Evolutionary conservation across 2,797 vertebrate species (phyloP), one percentile per base, ranked within the genome.

Genomic region (Setipinna tenuifilis): DNA sequence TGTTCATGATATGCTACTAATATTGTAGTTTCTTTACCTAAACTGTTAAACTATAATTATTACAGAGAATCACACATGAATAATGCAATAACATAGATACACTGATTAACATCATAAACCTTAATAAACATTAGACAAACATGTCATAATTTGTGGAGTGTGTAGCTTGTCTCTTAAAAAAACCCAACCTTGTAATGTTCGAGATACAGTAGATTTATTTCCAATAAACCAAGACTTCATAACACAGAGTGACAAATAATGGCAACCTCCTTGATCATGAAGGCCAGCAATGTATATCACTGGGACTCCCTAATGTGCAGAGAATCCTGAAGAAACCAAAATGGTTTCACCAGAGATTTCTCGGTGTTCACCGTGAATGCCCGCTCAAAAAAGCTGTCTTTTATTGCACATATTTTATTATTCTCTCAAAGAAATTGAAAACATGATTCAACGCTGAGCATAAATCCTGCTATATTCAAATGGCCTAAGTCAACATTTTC

Each of bases 391-490:
- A 78, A 19, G 35, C 35, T 2, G 17, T 44, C 19, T 78, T 78
- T 78, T 78, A 78, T 78, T 44, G 35, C 71, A 78, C 71, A 78
- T 78, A 78, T 78, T 78, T 78, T 68, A 81, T 86, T 87, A 11
- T 85, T 62, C 83, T 87, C 68, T 87, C 82, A 82, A 75, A 80
- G 25, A 82, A 65, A 84, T 85, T 88, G 88, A 91, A 90, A 91
- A 86, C 85, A 91, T 88, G 91, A 92, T 91, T 92, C 87, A 91
- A 89, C 87, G 90, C 50, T 83, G 87, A 82, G 84, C 87, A 89
- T 92, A 92, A 93, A 94, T 90, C 88, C 84, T 84, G 25, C 54
- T 80, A 90, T 87, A 88, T 89, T 89, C 80, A 82, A 84, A 81
- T 12, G 82, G 89, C 88, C 89, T 71, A 83, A 90, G 88, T 82